Evolutionary conservation across 2,888 invertebrate species (phyloP), one percentile per base, ranked within the genome.

Genomic region (Lasioglossum calceatum): DNA sequence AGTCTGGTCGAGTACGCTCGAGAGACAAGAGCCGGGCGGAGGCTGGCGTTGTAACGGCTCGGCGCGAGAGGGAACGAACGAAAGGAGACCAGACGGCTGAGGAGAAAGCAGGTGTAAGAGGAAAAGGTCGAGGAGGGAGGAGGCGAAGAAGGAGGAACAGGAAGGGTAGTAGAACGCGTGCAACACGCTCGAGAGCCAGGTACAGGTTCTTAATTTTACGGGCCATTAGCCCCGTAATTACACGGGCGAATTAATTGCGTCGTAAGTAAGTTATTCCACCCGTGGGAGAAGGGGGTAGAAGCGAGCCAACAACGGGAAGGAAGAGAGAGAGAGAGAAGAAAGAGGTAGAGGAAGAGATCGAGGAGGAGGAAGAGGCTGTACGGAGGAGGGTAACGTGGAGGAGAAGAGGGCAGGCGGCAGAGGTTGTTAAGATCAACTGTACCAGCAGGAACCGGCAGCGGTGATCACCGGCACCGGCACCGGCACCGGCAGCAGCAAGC

Each of bases 141-240:
- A 58, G n/a, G 19, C 79, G 81, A 72, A 78, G 36, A 71, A 64
- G 44, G 42, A 81, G 81, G 74, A 80, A 36, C 16, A 42, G 42
- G 83, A 64, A 79, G 85, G 85, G 87, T 85, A 87, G 82, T 77
- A 75, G 82, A 87, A 87, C 85, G 90, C 85, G 90, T 86, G 90
- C 87, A 91, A 90, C 90, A 88, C 89, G 88, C 91, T 81, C 80
- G 80, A 82, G 74, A 87, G 83, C 61, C 87, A 84, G 90, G 90
- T 91, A 88, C 90, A 83, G 91, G 92, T 93, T 93, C 93, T 94
- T 94, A 93, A 94, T 94, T 94, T 94, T 92, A 94, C 92, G 92
- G 91, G 91, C 93, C 92, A 94, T 94, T 94, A 94, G 92, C 90
- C 90, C 87, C 88, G 92, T 94, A 93, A 94, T 93, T 93, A 93